Percentiles rank a stretch among this genome's conserved stretches.
phyloP scores from a whole-genome alignment of 30 jellyfish, hydroid and myxozoan genomes.

The Cassiopea andromeda region DNA sequence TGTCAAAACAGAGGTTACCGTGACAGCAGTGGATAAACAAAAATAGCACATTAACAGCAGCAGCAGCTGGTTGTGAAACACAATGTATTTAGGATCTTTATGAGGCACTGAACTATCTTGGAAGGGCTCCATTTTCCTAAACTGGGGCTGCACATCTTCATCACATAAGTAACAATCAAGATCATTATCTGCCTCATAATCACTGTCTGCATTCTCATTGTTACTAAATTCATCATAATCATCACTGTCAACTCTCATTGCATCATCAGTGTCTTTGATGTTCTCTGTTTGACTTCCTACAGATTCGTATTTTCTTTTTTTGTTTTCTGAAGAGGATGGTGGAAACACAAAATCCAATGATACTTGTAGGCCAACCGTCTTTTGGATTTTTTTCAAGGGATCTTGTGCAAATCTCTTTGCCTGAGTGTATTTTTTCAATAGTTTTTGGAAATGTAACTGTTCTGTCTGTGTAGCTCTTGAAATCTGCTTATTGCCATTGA shows the following conservation, averaged over 20 bases:
- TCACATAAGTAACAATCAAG: slow-evolving; percentile 25
- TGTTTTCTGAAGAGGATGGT: slow-evolving; percentile 44
- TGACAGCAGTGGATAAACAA: slow-evolving; percentile 42
- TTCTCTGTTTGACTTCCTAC: slow-evolving; percentile 10
- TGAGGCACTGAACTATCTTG: slow-evolving; percentile 26
- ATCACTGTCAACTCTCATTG: slow-evolving; percentile 44
- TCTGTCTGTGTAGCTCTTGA: slow-evolving; percentile 45
- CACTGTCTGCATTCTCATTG: slow-evolving; percentile 25
- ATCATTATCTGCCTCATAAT: slow-evolving; percentile 35
- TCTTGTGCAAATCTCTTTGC: slow-evolving; percentile 18
- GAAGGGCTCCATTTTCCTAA: slow-evolving; percentile 47
- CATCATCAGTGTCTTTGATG: slow-evolving; percentile 45
- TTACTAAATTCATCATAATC: slow-evolving; percentile 37
- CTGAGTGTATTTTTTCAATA: slow-evolving; percentile 24
- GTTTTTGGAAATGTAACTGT: slow-evolving; percentile 3
- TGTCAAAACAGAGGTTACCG: slow-evolving; percentile 42
- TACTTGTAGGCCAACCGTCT: slow-evolving; percentile 16
- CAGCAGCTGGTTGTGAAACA: slow-evolving; percentile 51
- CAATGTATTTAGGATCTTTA: slow-evolving; percentile 23
- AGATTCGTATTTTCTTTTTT: slow-evolving; percentile 29
- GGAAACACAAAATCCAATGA: slow-evolving; percentile 31
- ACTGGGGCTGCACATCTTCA: slow-evolving; percentile 33
- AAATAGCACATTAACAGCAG: slow-evolving; percentile 41
- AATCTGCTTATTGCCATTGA: slow-evolving; percentile 16
- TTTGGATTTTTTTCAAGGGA: slow-evolving; percentile 10